Conservation (phyloP, 2,888 invertebrate species). For the Slavum lentiscoides region DNA sequence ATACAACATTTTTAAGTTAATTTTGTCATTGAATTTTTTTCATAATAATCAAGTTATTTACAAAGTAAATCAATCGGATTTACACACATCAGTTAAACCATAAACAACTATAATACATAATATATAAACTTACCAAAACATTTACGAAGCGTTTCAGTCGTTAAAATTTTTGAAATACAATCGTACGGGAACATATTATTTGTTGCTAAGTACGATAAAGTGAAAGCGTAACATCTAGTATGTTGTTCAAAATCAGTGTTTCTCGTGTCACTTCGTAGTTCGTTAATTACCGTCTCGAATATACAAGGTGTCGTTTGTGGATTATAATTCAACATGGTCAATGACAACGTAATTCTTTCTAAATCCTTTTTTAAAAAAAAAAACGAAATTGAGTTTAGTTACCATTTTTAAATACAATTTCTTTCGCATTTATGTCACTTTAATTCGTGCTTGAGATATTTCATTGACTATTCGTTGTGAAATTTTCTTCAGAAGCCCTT, state of each 20-base stretch:
- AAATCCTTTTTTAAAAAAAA: conserved; percentile 52
- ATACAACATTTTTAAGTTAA: too few species aligned
- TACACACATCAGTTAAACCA: too few species aligned
- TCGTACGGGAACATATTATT: conserved; percentile 30
- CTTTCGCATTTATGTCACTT: conserved; percentile 24
- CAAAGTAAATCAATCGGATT: too few species aligned
- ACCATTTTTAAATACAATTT: background rate
- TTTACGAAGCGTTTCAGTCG: conserved; percentile 14
- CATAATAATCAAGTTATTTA: too few species aligned
- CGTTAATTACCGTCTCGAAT: conserved; percentile 42
- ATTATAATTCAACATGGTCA: conserved; percentile 48
- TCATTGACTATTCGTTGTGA: conserved; percentile 42
- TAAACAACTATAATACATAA: background rate
- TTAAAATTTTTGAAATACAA: conserved; percentile 42
- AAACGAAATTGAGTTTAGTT: background rate
- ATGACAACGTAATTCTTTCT: conserved; percentile 47
- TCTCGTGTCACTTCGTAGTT: conserved; percentile 40
- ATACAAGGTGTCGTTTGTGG: conserved; percentile 46
- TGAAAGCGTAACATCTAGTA: conserved; percentile 31
- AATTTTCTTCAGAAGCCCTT: conserved; percentile 48
- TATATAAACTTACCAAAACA: conserved; percentile 37
- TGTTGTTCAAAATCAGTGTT: conserved; percentile 35
- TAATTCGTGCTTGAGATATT: conserved; percentile 45
- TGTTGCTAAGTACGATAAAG: conserved; percentile 44
- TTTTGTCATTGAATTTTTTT: too few species aligned